Evolutionary conservation across 2,113 vertebrate species (phyloP).

Genomic region (Agelaius tricolor): DNA sequence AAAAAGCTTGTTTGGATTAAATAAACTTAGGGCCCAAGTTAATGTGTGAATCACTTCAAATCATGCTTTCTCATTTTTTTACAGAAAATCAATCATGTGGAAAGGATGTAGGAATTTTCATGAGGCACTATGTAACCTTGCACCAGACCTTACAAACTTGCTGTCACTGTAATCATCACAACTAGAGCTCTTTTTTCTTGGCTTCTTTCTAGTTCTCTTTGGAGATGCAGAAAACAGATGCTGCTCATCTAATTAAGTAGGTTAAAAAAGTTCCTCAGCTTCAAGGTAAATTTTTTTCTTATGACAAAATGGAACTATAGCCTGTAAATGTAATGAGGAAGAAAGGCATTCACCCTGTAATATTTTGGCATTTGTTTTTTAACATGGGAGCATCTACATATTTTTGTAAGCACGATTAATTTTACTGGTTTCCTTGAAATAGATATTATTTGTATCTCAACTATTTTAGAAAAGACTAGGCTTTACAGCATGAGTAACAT

Average conservation of each 20-base stretch:
- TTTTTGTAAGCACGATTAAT: neutral
- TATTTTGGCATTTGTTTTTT: neutral
- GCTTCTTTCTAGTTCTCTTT: neutral
- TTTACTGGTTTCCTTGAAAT: neutral
- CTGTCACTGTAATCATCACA: neutral
- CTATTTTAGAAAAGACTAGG: neutral
- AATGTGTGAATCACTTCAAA: neutral
- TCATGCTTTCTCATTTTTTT: neutral
- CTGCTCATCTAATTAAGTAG: neutral
- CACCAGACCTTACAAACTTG: neutral
- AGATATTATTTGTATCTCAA: neutral
- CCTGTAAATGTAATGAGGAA: neutral
- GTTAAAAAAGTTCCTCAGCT: neutral
- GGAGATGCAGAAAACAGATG: neutral
- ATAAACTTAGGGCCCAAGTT: neutral
- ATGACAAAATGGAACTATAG: neutral
- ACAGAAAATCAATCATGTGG: neutral
- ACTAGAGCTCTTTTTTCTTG: neutral
- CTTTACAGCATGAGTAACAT: neutral
- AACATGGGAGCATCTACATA: fast-evolving
- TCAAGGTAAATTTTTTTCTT: neutral
- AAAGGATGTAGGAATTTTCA: neutral
- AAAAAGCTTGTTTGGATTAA: constrained; percentile 10
- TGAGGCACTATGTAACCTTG: neutral
- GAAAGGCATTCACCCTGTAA: neutral